Base-by-base conservation (phyloP, 1,140 invertebrate genomes). In the Solenopsis fugax region DNA sequence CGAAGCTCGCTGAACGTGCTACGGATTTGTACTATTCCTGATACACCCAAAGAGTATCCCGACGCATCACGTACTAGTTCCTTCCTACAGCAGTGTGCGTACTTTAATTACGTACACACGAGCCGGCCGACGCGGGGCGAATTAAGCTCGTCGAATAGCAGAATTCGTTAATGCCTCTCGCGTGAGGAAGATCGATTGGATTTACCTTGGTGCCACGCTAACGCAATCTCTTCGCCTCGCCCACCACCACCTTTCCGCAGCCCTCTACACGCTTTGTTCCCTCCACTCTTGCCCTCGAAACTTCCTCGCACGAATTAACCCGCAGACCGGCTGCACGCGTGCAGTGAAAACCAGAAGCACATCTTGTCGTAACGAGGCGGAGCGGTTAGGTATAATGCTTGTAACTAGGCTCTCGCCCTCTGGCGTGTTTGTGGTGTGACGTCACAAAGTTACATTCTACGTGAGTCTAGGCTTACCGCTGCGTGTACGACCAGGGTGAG, bases 391-490 rank as follows among this genome's bases (percentile, higher is more conserved):
- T 93, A 92, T 92, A 92, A 94, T 92, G 93, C 91, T 94, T 94
- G 92, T 94, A 93, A 92, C 90, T 89, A 90, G 88, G 90, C 93
- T 91, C 91, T 90, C 91, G 92, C 92, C 90, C 92, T 92, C 90
- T 89, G 93, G 92, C 91, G 89, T 94, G 93, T 93, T 94, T 94
- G 93, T 91, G 93, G 93, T 94, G 89, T 92, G 93, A 94, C 93
- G 93, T 94, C 93, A 93, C 92, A 91, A 93, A 94, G 93, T 94
- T 94, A 92, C 92, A 91, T 92, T 91, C 90, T 92, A 87, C 81
- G 85, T 88, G 89, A 90, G 90, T 71, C 90, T 77, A 87, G 86
- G 87, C 87, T 90, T 85, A 89, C 85, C 85, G 65, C 92, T 90
- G 89, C 89, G 86, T 92, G 88, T 91, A 89, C 76, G 62, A 85